Conservation (phyloP, 2,888 invertebrate species). For the Zele albiditarsus region DNA sequence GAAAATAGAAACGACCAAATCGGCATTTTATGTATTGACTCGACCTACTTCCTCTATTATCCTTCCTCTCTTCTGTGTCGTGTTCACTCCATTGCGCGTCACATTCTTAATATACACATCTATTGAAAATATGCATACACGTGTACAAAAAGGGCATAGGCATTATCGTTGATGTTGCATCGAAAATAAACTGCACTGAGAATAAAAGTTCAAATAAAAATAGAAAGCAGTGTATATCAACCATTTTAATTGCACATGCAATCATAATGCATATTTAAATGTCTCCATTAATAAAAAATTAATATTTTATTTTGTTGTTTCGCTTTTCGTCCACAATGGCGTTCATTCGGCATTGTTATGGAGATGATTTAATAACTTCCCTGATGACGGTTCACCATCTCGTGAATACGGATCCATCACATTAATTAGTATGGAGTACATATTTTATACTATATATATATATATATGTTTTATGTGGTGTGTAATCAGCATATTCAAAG, state of each 20-base stretch:
- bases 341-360: not conserved
- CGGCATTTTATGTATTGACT: conserved; percentile 60
- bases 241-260: too few species aligned
- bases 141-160: not conserved
- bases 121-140: not conserved
- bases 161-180: not conserved
- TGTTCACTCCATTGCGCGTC: not conserved
- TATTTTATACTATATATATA: not conserved
- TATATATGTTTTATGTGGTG: not conserved
- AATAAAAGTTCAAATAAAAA: not conserved
- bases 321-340: too few species aligned
- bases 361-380: not conserved
- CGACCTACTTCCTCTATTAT: conserved; percentile 61
- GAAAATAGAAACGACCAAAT: conserved; percentile 61
- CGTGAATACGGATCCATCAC: not conserved
- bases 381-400: not conserved
- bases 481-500: not conserved
- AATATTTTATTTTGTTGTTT: not conserved
- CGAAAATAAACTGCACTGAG: not conserved
- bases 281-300: too few species aligned
- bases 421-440: not conserved
- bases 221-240: not conserved
- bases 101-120: not conserved
- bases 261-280: too few species aligned
- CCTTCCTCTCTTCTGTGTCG: not conserved